These are phyloP conservation scores for Cydia splendana DNA, from an alignment of 1,140 invertebrate species.

Conservation along the genomic window DNA sequence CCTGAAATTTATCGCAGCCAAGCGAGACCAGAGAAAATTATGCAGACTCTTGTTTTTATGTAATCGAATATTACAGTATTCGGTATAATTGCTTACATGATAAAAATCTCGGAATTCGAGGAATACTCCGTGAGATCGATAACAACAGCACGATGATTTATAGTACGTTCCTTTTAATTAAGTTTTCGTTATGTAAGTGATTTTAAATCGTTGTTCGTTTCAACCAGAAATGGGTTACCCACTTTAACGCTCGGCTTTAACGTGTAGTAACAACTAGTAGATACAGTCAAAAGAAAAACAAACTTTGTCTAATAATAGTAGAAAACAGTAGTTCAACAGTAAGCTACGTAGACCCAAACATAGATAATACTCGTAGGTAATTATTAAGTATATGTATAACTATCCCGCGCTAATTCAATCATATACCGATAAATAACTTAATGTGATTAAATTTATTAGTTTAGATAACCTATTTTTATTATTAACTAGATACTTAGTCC, in stretches of 20 bases:
- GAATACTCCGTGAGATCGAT: constrained; percentile 41
- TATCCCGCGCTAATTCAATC: too few relatives aligned
- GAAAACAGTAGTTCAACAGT: too few relatives aligned
- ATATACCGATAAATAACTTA: too few relatives aligned
- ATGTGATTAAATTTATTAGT: too few relatives aligned
- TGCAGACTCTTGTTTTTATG: constrained; percentile 39
- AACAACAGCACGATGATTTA: constrained; percentile 41
- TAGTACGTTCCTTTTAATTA: constrained; percentile 26
- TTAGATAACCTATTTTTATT: too few relatives aligned
- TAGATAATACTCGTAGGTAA: too few relatives aligned
- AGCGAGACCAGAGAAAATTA: constrained; percentile 34
- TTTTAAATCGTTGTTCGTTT: neutral
- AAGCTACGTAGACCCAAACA: too few relatives aligned
- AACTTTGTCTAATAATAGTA: too few relatives aligned
- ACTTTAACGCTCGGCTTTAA: neutral
- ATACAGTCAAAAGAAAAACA: too few relatives aligned
- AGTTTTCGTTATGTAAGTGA: constrained; percentile 16
- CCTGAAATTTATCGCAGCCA: constrained; percentile 36
- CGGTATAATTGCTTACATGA: constrained; percentile 41
- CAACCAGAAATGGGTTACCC: neutral
- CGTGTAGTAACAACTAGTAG: too few relatives aligned
- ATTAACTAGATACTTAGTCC: neutral
- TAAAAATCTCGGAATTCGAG: constrained; percentile 44
- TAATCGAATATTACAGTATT: constrained; percentile 42
- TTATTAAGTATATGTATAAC: too few relatives aligned